Base-by-base conservation (phyloP, 2,113 vertebrate species). In the Thunnus maccoyii region DNA sequence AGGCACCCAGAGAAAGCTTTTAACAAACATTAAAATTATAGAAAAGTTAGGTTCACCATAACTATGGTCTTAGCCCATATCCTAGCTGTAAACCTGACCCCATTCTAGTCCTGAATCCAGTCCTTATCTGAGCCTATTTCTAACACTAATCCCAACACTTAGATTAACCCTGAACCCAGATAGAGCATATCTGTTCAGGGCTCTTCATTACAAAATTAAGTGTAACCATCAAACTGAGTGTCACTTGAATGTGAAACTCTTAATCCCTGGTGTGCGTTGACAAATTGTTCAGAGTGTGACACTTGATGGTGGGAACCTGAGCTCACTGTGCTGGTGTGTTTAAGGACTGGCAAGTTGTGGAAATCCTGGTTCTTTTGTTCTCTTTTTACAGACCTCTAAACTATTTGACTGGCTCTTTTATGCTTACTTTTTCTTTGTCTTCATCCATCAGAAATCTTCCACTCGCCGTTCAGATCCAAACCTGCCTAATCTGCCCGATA, bases 401-500 rank as follows among this genome's bases (percentile, higher is more conserved):
- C 17, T 54, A 13, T 62, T 71, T 65, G 10, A 62, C 20, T 62
- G 20, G 14, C 27, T 62, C 11, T 84, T 78, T 82, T 10, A 13
- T 78, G 20, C 20, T 44, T 55, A 32, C 18, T 22, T 73, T 71
- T 61, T 71, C 20, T 14, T 12, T 67, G 27, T 75, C 36, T 13
- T 63, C 5, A 62, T 88, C 65, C 36, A 79, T 52, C 86, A 99
- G 97, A 99, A 95, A 93, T 94, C 97, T 72, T 95, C 97, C 22
- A 85, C 93, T 32, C 96, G 96, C 20, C 97, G 90, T 72, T 96
- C 96, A 0, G 98, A 99, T 64, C 90, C 95, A 1, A 93, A 95
- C 51, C 72, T 96, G 64, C 85, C 95, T 0, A 92, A 93, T 25
- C 70, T 96, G 54, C 44, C 95, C 15, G 97, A 98, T 67, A 92